Base-by-base conservation (phyloP, 2,888 invertebrate species). In the Tigriopus californicus region DNA sequence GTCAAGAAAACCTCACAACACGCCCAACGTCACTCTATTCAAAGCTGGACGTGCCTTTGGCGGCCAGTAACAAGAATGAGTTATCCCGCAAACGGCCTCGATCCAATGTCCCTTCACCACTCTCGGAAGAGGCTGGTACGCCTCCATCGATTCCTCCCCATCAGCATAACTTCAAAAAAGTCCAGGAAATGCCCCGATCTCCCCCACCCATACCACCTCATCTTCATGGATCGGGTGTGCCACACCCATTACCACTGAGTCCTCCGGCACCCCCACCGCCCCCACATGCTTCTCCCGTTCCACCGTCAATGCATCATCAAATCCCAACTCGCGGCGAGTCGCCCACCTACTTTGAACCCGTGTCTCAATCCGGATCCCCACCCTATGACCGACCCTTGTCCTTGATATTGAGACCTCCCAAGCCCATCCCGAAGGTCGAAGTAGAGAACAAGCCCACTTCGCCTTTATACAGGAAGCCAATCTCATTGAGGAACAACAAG, bases 191-290 rank as follows among this genome's bases (percentile, higher is more conserved):
- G 18, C 18, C 44, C n/a, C 13, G 54, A 18, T 24, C 59, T 22
- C 60, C 60, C 15, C 62, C 62, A 18, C 60, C 62, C 15, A 55
- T 60, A 5, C 63, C 61, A 13, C 54, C 58, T 15, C 61, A 53
- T 44, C 49, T 53, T 15, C 62, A 46, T 25, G 62, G 60, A 48
- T 42, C 22, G 8, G 41, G 62, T 12, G 47, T 52, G 47, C 61
- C 42, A 40, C 11, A 22, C 61, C 62, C 53, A 41, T 61, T 53
- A 58, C 63, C 59, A 60, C 61, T 41, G 48, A 62, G 33, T 63
- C 63, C 40, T 58, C 63, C 20, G 41, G 57, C 42, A 61, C 64
- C 10, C 62, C 64, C 55, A 61, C 61, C n/a, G 62, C 64, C 51
- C 62, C 63, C 59, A 47, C 61, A 41, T 60, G 54, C 42, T n/a